A percentile compares a stretch with the other conserved stretches of the same genome.
Evolutionary conservation across 2,888 invertebrate species (phyloP).

Genomic region (Synanthedon andrenaeformis): DNA sequence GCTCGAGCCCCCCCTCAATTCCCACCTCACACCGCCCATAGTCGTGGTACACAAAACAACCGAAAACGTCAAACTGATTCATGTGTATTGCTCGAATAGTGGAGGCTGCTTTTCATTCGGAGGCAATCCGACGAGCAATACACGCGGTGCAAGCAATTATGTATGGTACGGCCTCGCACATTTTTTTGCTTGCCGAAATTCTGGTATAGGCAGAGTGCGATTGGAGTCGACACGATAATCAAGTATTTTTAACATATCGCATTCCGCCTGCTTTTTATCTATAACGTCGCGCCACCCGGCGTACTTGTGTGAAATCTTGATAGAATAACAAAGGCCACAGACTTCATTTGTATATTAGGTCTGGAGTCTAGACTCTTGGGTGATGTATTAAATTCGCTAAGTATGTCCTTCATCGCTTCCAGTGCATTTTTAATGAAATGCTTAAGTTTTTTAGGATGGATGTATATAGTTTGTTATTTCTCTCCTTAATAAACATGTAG

Average conservation of each 20-base stretch:
- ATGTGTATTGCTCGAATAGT: slow-evolving; percentile 29
- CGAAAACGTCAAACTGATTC: slow-evolving; percentile 36
- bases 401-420: no score
- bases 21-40: slow-evolving; percentile 34
- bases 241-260: slow-evolving; percentile 50
- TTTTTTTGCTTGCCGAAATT: slow-evolving; percentile 17
- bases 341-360: background rate
- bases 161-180: slow-evolving; percentile 11
- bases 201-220: slow-evolving; percentile 20
- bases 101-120: slow-evolving; percentile 16
- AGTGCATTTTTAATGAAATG: no score
- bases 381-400: no score
- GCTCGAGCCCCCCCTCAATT: slow-evolving; percentile 43
- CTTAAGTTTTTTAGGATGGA: no score
- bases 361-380: background rate
- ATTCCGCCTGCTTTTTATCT: slow-evolving; percentile 37
- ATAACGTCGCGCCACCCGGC: slow-evolving; percentile 13
- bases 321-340: slow-evolving; percentile 17
- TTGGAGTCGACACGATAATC: slow-evolving; percentile 38
- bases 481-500: no score
- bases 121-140: slow-evolving; percentile 32
- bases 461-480: no score
- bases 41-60: slow-evolving; percentile 48
- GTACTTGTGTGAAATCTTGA: slow-evolving; percentile 21
- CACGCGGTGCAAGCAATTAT: slow-evolving; percentile 15